Evolutionary conservation across 2,113 vertebrate genomes (phyloP), one percentile per base, ranked within the genome.

Genomic region (Lycocorax pyrrhopterus): DNA sequence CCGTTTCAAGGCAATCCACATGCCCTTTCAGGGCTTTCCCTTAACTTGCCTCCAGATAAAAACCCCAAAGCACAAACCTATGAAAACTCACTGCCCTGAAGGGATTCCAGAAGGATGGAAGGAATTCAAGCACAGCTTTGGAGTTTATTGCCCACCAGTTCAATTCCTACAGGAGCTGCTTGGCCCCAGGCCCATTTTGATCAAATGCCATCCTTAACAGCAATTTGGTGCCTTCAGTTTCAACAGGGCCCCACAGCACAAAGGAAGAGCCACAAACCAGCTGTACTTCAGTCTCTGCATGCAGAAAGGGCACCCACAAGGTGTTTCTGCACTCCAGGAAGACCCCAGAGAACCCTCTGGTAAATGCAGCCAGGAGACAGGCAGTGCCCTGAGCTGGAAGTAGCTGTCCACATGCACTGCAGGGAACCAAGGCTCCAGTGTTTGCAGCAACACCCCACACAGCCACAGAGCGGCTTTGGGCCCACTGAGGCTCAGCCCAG

Each of bases 401-500:
- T 3, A 32, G 1, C n/a, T 6, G 0, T 33, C 43, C 12, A 32
- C 10, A 2, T 1, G 13, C n/a, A n/a, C 59, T 46, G 59, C 37
- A 55, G 46, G 47, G 35, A 77, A 6, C 43, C 27, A 51, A 49
- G 43, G 29, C 59, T n/a, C 1, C 72, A 16, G 51, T 0, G 0
- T 2, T 44, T 55, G 49, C 7, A 68, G 55, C 18, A 44, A 20
- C 0, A 0, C 21, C 35, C 52, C 44, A 7, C 0, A 2, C 22
- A 46, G 77, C 44, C 52, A 21, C 32, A 59, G 35, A 6, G 23
- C 0, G 3, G 84, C 64, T 77, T 12, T 32, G 46, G 73, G 37
- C 56, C 19, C 37, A 30, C n/a, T n/a, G 16, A 75, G 46, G 21
- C 30, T 51, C 71, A 79, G 67, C 33, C n/a, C 33, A 62, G 39